Conservation (phyloP, 2,888 invertebrate species). For the Hetaerina titia region DNA sequence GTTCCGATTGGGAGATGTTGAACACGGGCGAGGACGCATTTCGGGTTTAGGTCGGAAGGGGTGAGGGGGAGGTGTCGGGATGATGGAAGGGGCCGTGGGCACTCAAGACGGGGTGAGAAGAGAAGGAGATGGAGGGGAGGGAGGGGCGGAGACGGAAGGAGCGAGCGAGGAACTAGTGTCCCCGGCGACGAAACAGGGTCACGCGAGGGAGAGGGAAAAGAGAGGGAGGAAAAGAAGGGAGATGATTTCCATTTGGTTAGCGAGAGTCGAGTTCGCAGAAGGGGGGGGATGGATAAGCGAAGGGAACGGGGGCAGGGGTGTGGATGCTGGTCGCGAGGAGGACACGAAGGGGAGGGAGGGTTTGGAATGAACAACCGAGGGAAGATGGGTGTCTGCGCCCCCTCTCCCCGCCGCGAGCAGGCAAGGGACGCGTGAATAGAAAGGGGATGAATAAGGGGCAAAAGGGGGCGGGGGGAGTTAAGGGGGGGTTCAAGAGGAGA, state of each 20-base stretch:
- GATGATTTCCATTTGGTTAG: background rate
- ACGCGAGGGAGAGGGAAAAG: background rate
- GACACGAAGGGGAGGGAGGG: background rate
- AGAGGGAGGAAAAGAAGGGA: background rate
- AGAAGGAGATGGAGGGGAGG: background rate
- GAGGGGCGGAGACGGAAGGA: background rate
- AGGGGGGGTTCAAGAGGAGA: no score
- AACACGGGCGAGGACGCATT: no score
- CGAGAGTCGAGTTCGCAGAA: background rate
- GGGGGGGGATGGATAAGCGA: no score
- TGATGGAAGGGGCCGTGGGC: background rate
- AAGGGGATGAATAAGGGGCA: background rate
- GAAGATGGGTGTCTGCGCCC: background rate
- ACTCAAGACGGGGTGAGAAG: background rate
- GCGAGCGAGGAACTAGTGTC: background rate
- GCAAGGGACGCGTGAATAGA: constrained; percentile 17
- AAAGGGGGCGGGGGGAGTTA: background rate
- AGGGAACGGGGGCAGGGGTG: no score
- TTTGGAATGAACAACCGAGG: background rate
- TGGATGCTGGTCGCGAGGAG: background rate
- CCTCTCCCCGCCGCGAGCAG: background rate
- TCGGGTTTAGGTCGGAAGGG: background rate
- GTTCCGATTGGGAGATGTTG: no score
- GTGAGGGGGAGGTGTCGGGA: background rate
- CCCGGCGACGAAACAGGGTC: background rate